Evolutionary conservation across 2,888 invertebrate species (phyloP), one percentile per base, ranked within the genome.

Genomic region (Cerastoderma edule): DNA sequence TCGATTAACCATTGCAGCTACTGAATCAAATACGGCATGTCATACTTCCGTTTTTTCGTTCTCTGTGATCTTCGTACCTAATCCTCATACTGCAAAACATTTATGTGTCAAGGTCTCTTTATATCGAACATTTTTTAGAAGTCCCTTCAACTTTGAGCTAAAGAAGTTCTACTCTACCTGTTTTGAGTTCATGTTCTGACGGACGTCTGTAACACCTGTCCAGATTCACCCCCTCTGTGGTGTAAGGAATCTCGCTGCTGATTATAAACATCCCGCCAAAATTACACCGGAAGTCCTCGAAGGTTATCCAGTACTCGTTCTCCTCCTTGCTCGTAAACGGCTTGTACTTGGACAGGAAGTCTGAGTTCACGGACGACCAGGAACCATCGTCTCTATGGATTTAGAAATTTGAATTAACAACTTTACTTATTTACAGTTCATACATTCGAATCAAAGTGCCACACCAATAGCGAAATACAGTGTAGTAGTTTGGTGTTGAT

Each of bases 281-380:
- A 75, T 91, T 88, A 56, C 88, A 87, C 69, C 84, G 86, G 81
- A 89, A 89, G 73, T 89, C 89, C 39, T 88, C 85, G 65, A 86
- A 82, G 3, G 88, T 85, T 56, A 91, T 86, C 91, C 91, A 91
- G 76, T 88, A 90, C 72, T 90, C 91, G 65, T 86, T 87, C 0
- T 79, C 70, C 27, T 91, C 89, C 44, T 88, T 88, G 77, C 86
- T 86, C 16, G 73, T 72, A 57, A 85, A 75, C 0, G 91, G 91
- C 53, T 84, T 85, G 72, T 85, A 89, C 35, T 85, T 85, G 16
- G 85, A 83, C 67, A 82, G 73, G 74, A 90, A 91, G 19, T 87
- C 88, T 2, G 80, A 83, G 67, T 88, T 88, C 8, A 91, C 85
- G 0, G 80, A 78, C 1, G 83, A 77, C 91, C 91, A 91, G 6